Base-by-base conservation (phyloP, 2,888 invertebrate genomes). In the Tetanocera ferruginea region DNA sequence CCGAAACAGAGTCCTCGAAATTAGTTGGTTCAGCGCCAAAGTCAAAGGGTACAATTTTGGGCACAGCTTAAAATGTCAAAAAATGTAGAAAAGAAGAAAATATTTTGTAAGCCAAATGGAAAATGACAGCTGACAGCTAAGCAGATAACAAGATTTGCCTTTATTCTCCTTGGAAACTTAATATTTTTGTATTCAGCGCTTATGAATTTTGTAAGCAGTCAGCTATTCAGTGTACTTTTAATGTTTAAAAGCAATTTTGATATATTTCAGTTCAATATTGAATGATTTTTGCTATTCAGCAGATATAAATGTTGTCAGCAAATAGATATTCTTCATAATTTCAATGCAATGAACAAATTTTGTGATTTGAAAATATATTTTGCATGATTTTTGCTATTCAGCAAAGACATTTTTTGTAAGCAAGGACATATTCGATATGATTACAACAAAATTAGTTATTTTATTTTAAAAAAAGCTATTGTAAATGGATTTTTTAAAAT, bases 1-100 rank as follows among this genome's bases (percentile, higher is more conserved):
- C 91, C 77, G 93, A 93, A 81, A 93, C 93, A 83, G 93, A 93
- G 87, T 94, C 93, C 80, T 94, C 94, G 83, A 93, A 93, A 88
- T 93, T 93, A 83, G 93, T 92, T 74, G 94, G 93, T 81, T 92
- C 92, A 82, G 94, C 93, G 84, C 94, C 95, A 87, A 95, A 95
- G 83, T 93, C 91, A 89, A 95, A 95, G 81, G 94, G 93, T 86
- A 93, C 92, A 87, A 94, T 92, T 90, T 94, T 93, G 81, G 95
- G 95, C 86, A 93, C 92, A 91, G 93, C 96, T 95, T 70, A 51
- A 25, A 3, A n/a, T 19, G 55, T 55, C 25, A 70, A 69, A 5
- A 51, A 19, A 23, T 17, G 9, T 6, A 14, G 43, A 67, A 43
- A 49, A 17, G 17, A 6, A 19, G 51, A 49, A 14, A 6, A 43